Base-by-base conservation (phyloP, 2,797 vertebrate species). In the Salmo trutta region DNA sequence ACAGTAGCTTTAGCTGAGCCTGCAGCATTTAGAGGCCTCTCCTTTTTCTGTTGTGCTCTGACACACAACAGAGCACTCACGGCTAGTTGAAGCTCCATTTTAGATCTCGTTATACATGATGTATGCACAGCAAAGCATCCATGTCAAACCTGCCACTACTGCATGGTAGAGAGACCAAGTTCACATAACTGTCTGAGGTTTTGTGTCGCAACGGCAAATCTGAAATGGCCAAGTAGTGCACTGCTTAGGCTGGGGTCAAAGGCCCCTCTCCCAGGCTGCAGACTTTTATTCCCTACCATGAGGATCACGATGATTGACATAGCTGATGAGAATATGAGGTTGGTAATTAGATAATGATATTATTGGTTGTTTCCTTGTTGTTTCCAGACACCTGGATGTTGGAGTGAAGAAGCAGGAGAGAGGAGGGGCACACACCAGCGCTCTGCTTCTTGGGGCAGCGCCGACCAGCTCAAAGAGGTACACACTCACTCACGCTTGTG, bases 381-480 rank as follows among this genome's bases (percentile, higher is more conserved):
- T 74, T 85, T 87, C 76, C 88, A 98, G 97, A 97, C 96, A 81
- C 96, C 95, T 88, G 96, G 93, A 94, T 97, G 95, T 88, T 97
- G 96, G 96, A 93, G 93, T 91, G 96, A 98, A 83, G 91, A 96
- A 81, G 89, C 90, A 19, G 83, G 84, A 82, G 92, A 94, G 82
- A 95, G 94, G 90, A 94, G 93, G 82, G 91, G 83, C 82, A 92
- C 92, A 6, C 96, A 97, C 91, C 96, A 97, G 87, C 95, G 95
- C 77, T 98, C 96, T 8, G 96, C 95, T 0, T 97, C 96, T 1
- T 96, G 96, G 96, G 95, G 96, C 89, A 97, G 96, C 84, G 91
- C 96, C 59, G 96, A 97, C 89, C 96, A 96, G 84, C 94, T 97
- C 54, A 97, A 96, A 94, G 96, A 98, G 95, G 97, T 95, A 90